Conservation (phyloP, 2,113 vertebrate species). For the Paramisgurnus dabryanus region DNA sequence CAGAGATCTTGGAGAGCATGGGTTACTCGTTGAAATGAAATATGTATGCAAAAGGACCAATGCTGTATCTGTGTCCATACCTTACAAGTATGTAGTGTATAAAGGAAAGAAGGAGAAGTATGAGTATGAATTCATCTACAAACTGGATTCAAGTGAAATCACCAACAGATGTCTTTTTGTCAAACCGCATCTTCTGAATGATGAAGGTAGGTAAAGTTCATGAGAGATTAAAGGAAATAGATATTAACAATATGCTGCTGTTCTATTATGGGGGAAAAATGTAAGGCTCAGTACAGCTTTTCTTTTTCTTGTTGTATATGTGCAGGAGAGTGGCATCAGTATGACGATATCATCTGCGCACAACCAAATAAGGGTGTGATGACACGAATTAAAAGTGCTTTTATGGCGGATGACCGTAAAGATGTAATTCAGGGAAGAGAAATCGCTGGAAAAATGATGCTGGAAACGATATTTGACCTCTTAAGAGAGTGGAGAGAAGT, state of each 20-base stretch:
- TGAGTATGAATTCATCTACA: conserved; percentile 73
- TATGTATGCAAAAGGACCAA: conserved; percentile 53
- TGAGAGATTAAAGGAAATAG: too few species aligned
- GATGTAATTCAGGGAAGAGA: conserved; percentile 71
- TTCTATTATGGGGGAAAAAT: too few species aligned
- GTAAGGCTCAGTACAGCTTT: too few species aligned
- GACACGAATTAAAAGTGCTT: fast-evolving
- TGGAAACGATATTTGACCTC: conserved; percentile 81
- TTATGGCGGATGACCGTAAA: conserved; percentile 58
- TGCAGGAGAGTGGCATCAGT: conserved; percentile 89
- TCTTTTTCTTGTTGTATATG: too few species aligned
- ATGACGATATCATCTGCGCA: conserved; percentile 87
- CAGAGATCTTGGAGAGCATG: conserved; percentile 74
- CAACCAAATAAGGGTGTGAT: fast-evolving
- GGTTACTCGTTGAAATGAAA: conserved; percentile 79
- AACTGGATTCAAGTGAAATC: conserved; percentile 47
- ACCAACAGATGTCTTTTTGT: conserved; percentile 76
- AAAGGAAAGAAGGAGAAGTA: background rate
- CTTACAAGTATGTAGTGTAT: conserved; percentile 84
- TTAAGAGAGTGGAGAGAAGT: conserved; percentile 72
- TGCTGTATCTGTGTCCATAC: conserved; percentile 54
- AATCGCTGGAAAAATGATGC: conserved; percentile 79
- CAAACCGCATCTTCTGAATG: conserved; percentile 46
- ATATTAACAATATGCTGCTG: too few species aligned
- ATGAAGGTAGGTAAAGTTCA: conserved; percentile 64